These are phyloP conservation scores for Malurus leucopterus DNA, from an alignment of 2,797 vertebrate species.

Conservation along the genomic window DNA sequence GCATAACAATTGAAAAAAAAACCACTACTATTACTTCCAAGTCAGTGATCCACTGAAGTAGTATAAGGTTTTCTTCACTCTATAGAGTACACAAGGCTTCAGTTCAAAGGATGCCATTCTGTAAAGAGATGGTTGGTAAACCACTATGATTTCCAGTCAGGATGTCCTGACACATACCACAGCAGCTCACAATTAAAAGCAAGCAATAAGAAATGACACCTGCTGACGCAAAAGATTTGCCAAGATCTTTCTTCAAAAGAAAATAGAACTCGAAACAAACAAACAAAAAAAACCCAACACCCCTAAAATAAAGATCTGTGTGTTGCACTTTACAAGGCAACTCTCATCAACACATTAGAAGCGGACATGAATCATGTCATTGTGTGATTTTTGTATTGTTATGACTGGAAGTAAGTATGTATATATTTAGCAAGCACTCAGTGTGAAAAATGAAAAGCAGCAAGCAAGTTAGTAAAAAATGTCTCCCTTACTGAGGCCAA, in stretches of 20 bases:
- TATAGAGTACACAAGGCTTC: background rate
- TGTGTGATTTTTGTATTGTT: conserved; percentile 5
- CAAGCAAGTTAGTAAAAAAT: background rate
- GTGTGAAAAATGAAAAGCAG: background rate
- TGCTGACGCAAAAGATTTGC: conserved; percentile 23
- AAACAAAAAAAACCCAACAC: background rate
- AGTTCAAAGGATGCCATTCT: conserved; percentile 15
- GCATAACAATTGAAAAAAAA: background rate
- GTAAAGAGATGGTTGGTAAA: conserved; percentile 5
- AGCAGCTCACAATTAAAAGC: conserved; percentile 39
- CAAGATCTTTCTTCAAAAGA: conserved; percentile 7
- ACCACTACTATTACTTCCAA: background rate
- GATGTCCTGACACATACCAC: conserved; percentile 36
- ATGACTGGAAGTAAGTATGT: conserved; percentile 1
- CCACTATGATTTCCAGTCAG: conserved; percentile 47
- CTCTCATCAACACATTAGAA: background rate
- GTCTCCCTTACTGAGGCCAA: background rate
- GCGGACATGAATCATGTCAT: background rate
- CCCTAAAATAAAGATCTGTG: background rate
- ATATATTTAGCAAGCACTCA: conserved; percentile 16
- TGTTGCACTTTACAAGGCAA: background rate
- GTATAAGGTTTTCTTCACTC: background rate
- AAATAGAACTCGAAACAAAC: background rate
- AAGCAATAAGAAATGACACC: conserved; percentile 27
- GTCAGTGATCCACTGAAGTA: background rate